A percentile compares a stretch with the other conserved stretches of the same genome.
These are phyloP conservation scores for Amyelois transitella DNA, from an alignment of 1,140 invertebrate species.

Conservation along the genomic window DNA sequence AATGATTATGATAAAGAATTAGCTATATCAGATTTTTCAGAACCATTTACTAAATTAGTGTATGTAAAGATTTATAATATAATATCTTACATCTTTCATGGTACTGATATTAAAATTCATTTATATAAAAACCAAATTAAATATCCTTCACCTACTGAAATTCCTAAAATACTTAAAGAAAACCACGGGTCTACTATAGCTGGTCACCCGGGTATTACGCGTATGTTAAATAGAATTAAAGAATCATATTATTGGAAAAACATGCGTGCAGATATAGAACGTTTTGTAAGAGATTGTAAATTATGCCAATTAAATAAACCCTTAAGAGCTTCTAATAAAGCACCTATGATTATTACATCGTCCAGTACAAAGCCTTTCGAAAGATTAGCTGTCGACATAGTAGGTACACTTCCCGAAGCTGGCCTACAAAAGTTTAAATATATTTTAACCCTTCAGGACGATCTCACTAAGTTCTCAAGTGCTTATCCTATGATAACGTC, in stretches of 20 bases:
- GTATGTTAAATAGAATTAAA: constrained; percentile 19
- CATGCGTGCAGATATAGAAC: constrained; percentile 23
- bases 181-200: constrained; percentile 19
- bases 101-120: constrained; percentile 11
- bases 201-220: constrained; percentile 7
- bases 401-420: constrained; percentile 20
- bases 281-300: constrained; percentile 19
- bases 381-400: constrained; percentile 15
- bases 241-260: constrained; percentile 21
- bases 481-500: constrained; percentile 5
- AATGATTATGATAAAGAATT: constrained; percentile 7
- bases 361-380: constrained; percentile 17
- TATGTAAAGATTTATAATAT: constrained; percentile 21
- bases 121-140: constrained; percentile 14
- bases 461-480: constrained; percentile 9
- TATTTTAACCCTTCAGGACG: constrained; percentile 21
- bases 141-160: constrained; percentile 15
- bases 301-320: constrained; percentile 23
- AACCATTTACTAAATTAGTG: constrained; percentile 14
- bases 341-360: constrained; percentile 23
- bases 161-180: constrained; percentile 16
- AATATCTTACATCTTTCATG: constrained; percentile 15
- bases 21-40: constrained; percentile 20
- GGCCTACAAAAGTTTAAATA: constrained; percentile 10
- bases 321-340: constrained; percentile 12